A percentile compares a stretch with the other conserved stretches of the same genome.
These are phyloP conservation scores for Brachionus rotundiformis DNA, from an alignment of 1,140 invertebrate genomes.

Conservation along the genomic window DNA sequence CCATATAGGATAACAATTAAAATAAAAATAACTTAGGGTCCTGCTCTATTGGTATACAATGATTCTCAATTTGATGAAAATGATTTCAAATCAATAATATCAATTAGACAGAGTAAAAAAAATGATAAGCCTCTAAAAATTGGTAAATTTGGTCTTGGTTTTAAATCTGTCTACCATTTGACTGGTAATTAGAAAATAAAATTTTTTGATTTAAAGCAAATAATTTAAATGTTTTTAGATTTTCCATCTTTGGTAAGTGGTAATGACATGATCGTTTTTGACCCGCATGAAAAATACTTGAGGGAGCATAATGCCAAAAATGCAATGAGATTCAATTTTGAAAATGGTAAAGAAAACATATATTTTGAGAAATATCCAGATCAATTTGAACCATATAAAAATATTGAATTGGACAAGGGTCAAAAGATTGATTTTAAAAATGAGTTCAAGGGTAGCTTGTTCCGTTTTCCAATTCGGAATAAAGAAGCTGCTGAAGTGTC, in stretches of 20 bases:
- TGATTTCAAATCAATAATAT: slow-evolving; percentile 59
- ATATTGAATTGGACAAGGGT: not conserved
- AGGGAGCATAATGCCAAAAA: not conserved
- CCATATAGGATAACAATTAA: not conserved
- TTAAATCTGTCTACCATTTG: slow-evolving; percentile 59
- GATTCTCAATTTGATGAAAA: slow-evolving; percentile 57
- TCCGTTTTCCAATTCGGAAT: slow-evolving; percentile 53
- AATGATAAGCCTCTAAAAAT: slow-evolving; percentile 58
- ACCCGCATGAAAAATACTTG: slow-evolving; percentile 55
- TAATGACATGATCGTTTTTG: slow-evolving; percentile 55
- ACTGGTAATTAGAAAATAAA: no score
- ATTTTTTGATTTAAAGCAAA: not conserved
- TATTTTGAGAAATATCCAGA: slow-evolving; percentile 13
- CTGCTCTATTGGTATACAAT: slow-evolving; percentile 59
- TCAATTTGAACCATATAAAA: slow-evolving; percentile 47
- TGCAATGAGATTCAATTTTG: not conserved
- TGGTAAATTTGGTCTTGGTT: slow-evolving; percentile 58
- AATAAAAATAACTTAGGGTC: slow-evolving; percentile 56
- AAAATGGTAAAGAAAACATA: not conserved
- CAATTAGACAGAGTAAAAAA: slow-evolving; percentile 57
- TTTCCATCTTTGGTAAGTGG: slow-evolving; percentile 58
- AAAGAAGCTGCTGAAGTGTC: slow-evolving; percentile 54
- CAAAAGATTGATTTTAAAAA: slow-evolving; percentile 28
- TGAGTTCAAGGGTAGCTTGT: slow-evolving; percentile 53
- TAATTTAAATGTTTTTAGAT: slow-evolving; percentile 54